Conservation (phyloP, 2,888 invertebrate genomes). For the Empis livida region DNA sequence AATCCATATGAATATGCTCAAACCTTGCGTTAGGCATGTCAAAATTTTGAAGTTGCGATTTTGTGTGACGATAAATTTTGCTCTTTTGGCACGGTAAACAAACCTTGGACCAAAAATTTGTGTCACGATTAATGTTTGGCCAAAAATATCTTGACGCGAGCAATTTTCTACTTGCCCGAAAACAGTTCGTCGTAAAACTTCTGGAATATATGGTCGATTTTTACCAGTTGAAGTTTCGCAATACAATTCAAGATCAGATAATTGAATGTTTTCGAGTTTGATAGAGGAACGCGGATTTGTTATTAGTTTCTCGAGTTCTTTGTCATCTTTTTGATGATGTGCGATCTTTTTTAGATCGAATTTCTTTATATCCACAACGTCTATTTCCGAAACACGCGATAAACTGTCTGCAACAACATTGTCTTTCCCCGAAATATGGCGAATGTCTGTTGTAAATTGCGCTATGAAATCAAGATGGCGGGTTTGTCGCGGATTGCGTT, state of each 20-base stretch:
- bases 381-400: not conserved
- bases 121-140: slow-evolving; percentile 2
- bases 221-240: not conserved
- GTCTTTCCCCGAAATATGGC: not conserved
- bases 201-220: not conserved
- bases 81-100: not conserved
- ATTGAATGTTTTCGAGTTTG: not conserved
- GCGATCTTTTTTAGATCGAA: not conserved
- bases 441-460: not conserved
- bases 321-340: not conserved
- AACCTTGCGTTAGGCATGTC: not conserved
- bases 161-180: slow-evolving; percentile 5
- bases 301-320: not conserved
- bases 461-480: not conserved
- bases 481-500: not conserved
- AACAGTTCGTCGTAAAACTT: not conserved
- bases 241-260: not conserved
- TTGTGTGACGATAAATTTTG: not conserved
- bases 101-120: not conserved
- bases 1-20: too few relatives aligned
- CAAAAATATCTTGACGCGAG: slow-evolving; percentile 7
- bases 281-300: not conserved
- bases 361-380: not conserved
- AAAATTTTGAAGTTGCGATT: not conserved
- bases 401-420: not conserved